These are phyloP conservation scores for Nineta flava DNA, from an alignment of 2,888 invertebrate genomes.

Conservation along the genomic window DNA sequence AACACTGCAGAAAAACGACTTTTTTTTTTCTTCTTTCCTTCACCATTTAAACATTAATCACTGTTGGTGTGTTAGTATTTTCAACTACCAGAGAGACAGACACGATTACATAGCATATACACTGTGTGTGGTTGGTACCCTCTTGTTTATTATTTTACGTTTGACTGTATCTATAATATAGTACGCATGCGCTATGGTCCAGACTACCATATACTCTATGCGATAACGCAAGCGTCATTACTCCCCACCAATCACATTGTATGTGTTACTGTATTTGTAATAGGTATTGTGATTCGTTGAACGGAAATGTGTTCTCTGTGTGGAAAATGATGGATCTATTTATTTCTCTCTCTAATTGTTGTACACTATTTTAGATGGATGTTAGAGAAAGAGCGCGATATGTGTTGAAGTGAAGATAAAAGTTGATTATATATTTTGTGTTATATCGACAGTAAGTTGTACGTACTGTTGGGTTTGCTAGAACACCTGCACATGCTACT, in stretches of 20 bases:
- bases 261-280: background rate
- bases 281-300: slow-evolving; percentile 3
- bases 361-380: too few species aligned
- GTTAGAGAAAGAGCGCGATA: background rate
- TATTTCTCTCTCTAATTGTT: background rate
- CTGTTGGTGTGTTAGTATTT: background rate
- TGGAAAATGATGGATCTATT: slow-evolving; percentile 2
- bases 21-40: too few species aligned
- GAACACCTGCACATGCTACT: too few species aligned
- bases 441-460: background rate
- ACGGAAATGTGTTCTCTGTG: slow-evolving; percentile 1
- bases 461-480: background rate
- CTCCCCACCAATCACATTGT: slow-evolving; percentile 6
- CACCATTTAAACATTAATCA: too few species aligned
- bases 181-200: background rate
- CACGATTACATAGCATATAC: background rate
- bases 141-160: background rate
- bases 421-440: background rate
- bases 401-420: background rate
- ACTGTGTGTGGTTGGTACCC: background rate
- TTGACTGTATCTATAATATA: background rate
- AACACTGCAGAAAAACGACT: too few species aligned
- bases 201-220: background rate
- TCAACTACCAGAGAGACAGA: background rate
- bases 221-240: slow-evolving; percentile 6